These are phyloP conservation scores for Thereuonema tuberculata DNA, from an alignment of 1,140 invertebrate species.

Conservation along the genomic window DNA sequence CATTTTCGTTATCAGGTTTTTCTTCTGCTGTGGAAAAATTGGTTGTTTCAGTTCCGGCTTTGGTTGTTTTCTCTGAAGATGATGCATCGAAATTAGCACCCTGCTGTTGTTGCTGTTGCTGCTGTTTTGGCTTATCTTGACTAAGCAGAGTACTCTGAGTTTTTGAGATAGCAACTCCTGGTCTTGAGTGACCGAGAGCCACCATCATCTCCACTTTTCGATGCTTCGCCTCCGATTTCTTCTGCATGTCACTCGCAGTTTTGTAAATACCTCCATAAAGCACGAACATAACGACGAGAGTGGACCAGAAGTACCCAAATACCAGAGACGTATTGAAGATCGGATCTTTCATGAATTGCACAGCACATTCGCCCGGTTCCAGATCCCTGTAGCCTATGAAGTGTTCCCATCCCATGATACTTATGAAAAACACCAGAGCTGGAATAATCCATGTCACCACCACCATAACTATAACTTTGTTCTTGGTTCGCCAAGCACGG, in stretches of 20 bases:
- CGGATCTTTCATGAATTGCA: slow-evolving; percentile 95
- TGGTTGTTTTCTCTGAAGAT: slow-evolving; percentile 5
- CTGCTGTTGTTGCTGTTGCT: no score
- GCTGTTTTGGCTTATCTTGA: slow-evolving; percentile 53
- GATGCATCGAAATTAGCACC: slow-evolving; percentile 2
- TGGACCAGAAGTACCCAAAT: slow-evolving; percentile 96
- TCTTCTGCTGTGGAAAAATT: slow-evolving; percentile 17
- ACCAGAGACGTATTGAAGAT: slow-evolving; percentile 96
- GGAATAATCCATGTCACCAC: slow-evolving; percentile 89
- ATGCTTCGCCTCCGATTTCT: slow-evolving; percentile 90
- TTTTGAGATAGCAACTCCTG: slow-evolving; percentile 10
- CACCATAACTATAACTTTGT: slow-evolving; percentile 79
- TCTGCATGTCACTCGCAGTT: slow-evolving; percentile 95
- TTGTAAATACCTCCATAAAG: slow-evolving; percentile 96
- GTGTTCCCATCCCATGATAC: slow-evolving; percentile 98
- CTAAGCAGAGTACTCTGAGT: slow-evolving; percentile 45
- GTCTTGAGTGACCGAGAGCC: slow-evolving; percentile 37
- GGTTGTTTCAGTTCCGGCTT: slow-evolving; percentile 31
- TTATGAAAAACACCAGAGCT: slow-evolving; percentile 89
- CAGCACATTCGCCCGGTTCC: slow-evolving; percentile 76
- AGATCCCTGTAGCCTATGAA: slow-evolving; percentile 85
- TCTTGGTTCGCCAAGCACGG: slow-evolving; percentile 90
- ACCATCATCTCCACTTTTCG: slow-evolving; percentile 89
- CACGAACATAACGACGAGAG: slow-evolving; percentile 79
- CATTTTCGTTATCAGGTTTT: slow-evolving; percentile 41